phyloP scores from a whole-genome alignment of 2,888 invertebrate species.

The Pandemis cinnamomeana region DNA sequence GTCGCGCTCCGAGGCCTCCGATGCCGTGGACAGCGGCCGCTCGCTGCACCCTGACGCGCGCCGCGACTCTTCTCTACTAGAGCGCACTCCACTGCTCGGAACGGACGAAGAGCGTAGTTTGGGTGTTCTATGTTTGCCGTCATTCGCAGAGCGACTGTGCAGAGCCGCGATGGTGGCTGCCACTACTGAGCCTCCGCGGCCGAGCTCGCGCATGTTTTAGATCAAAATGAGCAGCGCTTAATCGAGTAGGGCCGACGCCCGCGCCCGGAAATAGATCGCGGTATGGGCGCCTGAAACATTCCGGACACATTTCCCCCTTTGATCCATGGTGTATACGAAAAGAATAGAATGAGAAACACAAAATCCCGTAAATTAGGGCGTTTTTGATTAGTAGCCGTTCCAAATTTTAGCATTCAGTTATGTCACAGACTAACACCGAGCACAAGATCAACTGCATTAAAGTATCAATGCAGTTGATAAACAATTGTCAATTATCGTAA shows the following conservation, averaged over 20 bases:
- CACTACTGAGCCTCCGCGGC: slow-evolving; percentile 85
- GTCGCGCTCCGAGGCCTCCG: slow-evolving; percentile 78
- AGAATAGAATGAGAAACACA: slow-evolving; percentile 51
- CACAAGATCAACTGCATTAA: not conserved
- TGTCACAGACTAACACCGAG: slow-evolving; percentile 22
- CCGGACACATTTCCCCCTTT: slow-evolving; percentile 72
- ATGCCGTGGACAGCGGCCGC: slow-evolving; percentile 78
- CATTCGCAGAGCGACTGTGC: slow-evolving; percentile 73
- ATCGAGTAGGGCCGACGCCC: slow-evolving; percentile 76
- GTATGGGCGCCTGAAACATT: slow-evolving; percentile 75
- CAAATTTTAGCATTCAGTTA: slow-evolving; percentile 19
- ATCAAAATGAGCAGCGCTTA: slow-evolving; percentile 78
- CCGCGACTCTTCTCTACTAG: slow-evolving; percentile 60
- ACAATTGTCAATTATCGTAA: slow-evolving; percentile 51
- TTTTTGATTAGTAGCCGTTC: slow-evolving; percentile 13
- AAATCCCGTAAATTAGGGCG: slow-evolving; percentile 44
- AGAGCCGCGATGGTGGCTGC: slow-evolving; percentile 83
- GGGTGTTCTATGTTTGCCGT: slow-evolving; percentile 66
- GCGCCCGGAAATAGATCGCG: slow-evolving; percentile 81
- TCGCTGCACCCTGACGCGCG: slow-evolving; percentile 75
- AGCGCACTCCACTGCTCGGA: slow-evolving; percentile 58
- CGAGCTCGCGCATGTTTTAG: slow-evolving; percentile 83
- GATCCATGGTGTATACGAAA: slow-evolving; percentile 65
- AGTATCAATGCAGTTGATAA: slow-evolving; percentile 45
- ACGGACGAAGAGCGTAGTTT: slow-evolving; percentile 64